These are phyloP conservation scores for Eulacestoma nigropectus DNA, from an alignment of 2,113 vertebrate genomes.

Conservation along the genomic window DNA sequence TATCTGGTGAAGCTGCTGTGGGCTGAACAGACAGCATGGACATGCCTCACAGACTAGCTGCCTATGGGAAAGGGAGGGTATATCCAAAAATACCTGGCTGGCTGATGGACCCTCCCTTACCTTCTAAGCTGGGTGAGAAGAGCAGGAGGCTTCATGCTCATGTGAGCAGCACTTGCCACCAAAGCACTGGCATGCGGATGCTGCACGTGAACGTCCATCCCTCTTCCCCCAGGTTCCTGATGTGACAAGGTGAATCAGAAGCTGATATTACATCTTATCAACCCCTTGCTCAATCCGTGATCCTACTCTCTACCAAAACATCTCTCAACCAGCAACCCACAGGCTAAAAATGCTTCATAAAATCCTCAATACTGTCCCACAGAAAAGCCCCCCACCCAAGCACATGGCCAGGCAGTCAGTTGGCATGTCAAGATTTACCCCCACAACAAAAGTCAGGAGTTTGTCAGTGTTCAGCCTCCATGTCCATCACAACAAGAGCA, in stretches of 20 bases:
- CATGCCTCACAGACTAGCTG: background rate
- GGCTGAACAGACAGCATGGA: background rate
- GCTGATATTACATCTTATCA: background rate
- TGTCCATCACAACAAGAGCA: background rate
- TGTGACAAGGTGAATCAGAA: background rate
- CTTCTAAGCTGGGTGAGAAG: background rate
- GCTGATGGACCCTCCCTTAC: background rate
- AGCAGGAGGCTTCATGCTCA: background rate
- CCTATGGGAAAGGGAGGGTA: background rate
- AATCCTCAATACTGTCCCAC: background rate
- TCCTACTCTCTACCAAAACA: background rate
- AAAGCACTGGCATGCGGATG: accelerated
- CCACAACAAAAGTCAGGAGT: background rate
- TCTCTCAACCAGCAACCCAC: background rate
- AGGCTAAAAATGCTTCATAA: background rate
- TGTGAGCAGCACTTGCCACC: background rate
- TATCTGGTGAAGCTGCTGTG: background rate
- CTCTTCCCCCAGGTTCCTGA: background rate
- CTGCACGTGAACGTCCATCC: background rate
- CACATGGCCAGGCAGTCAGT: background rate
- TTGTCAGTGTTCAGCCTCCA: background rate
- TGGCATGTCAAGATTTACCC: background rate
- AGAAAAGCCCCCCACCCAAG: background rate
- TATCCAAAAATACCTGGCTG: background rate
- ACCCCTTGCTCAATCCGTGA: background rate